Conservation (phyloP, 2,888 invertebrate species). For the Erebia ligea region DNA sequence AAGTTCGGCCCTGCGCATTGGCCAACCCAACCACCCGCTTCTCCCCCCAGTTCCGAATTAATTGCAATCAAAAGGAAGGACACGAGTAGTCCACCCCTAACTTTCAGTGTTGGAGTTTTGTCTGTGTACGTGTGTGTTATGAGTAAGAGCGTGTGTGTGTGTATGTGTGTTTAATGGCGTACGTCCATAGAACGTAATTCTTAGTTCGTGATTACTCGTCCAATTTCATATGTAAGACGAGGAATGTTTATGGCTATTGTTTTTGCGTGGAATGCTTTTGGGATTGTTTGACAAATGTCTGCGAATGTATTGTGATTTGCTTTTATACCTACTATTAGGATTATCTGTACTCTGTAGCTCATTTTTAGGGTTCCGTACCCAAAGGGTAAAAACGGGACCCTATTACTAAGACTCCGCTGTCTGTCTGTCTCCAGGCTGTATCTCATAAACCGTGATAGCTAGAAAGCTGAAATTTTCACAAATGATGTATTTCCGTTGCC, state of each 20-base stretch:
- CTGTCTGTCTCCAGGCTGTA: no score
- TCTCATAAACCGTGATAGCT: no score
- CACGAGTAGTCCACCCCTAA: constrained; percentile 81
- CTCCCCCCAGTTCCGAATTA: constrained; percentile 70
- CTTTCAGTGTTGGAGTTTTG: constrained; percentile 77
- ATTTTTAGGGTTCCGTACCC: no score
- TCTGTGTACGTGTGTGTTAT: constrained; percentile 68
- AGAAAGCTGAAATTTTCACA: no score
- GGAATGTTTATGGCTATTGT: constrained; percentile 38
- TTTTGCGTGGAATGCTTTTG: constrained; percentile 39
- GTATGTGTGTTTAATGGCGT: constrained; percentile 21
- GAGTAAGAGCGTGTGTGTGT: constrained; percentile 50
- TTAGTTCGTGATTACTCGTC: constrained; percentile 40
- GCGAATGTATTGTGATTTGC: background rate
- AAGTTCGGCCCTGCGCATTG: constrained; percentile 79
- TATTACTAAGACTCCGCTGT: no score
- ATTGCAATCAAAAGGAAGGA: constrained; percentile 84
- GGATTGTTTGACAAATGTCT: constrained; percentile 21
- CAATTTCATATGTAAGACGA: constrained; percentile 37
- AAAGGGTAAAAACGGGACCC: no score
- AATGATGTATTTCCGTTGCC: no score
- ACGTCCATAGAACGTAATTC: constrained; percentile 36
- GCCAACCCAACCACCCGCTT: constrained; percentile 61
- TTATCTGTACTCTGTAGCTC: no score
- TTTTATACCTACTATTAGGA: no score